Base-by-base conservation (phyloP, 2,888 invertebrate genomes). In the Agonopterix arenella region DNA sequence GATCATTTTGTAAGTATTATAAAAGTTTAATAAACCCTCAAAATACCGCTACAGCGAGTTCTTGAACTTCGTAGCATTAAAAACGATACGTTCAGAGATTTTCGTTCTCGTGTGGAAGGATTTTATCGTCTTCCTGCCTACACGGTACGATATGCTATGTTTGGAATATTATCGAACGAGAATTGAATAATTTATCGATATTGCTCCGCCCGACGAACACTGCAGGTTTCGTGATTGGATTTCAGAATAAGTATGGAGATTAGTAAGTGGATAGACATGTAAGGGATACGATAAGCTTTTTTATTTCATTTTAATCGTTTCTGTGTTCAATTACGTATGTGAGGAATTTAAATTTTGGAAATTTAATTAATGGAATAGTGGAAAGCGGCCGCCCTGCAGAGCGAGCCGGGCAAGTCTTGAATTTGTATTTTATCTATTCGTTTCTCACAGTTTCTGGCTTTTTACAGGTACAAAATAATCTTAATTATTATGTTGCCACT, bases 121-220 rank as follows among this genome's bases (percentile, higher is more conserved):
- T 47, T 55, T 53, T 60, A 18, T 44, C 46, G 50, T 50, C 54
- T 51, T 51, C 60, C 59, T 57, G 59, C 65, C 63, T 63, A 67
- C 64, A 62, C 60, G 58, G 52, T 47, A 28, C 5, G 28, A 28
- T n/a, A n/a, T 28, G 54, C 62, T 52, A 57, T 64, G 61, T 61
- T 72, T 55, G 52, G 59, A 62, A 63, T 68, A 73, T 71, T 68
- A 70, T 66, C 68, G 61, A 59, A 63, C 28, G 28, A 28, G 28
- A 28, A 62, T 61, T 60, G 65, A 66, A 75, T 73, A 77, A 78
- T 79, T 76, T 80, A 80, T 77, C 66, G 71, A 69, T 66, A 68
- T 64, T 60, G 65, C 61, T 56, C 11, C 62, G 52, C 60, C 56
- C 55, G 62, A 66, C 59, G 61, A 70, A 67, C 57, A 51, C 48